Conservation (phyloP, 2,888 invertebrate species). For the Acrobasis repandana region DNA sequence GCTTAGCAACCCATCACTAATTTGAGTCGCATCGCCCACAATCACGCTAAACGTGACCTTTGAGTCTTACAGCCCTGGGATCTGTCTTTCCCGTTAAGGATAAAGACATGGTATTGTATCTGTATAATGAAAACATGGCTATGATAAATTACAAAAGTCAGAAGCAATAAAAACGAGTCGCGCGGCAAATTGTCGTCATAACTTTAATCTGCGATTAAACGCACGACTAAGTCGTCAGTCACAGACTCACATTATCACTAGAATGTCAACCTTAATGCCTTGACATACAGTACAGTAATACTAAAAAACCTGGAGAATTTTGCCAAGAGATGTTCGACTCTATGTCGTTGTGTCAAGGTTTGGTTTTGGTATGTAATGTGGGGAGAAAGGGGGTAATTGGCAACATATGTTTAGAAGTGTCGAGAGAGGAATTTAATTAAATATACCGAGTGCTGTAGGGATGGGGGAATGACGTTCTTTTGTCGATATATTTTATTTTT, state of each 20-base stretch:
- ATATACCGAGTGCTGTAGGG: constrained; percentile 67
- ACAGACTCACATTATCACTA: constrained; percentile 12
- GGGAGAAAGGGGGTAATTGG: constrained; percentile 53
- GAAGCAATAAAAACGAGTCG: constrained; percentile 9
- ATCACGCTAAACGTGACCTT: too few species aligned
- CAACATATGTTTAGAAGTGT: constrained; percentile 77
- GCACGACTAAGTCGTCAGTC: constrained; percentile 19
- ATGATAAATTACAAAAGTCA: constrained; percentile 16
- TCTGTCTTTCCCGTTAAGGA: too few species aligned
- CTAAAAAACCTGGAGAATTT: background rate
- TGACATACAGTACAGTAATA: background rate
- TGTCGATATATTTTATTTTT: constrained; percentile 30
- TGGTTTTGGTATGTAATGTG: constrained; percentile 25
- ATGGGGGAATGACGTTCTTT: constrained; percentile 40
- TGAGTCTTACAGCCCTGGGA: too few species aligned
- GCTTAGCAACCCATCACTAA: too few species aligned
- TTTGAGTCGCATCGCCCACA: too few species aligned
- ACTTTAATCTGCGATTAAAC: constrained; percentile 32
- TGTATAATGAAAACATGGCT: background rate
- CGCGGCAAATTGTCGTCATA: constrained; percentile 29
- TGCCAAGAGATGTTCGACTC: constrained; percentile 25
- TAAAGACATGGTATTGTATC: too few species aligned
- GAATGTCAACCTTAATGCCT: constrained; percentile 16
- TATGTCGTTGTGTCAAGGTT: constrained; percentile 22
- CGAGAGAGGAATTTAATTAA: constrained; percentile 85